Evolutionary conservation across 2,888 invertebrate genomes (phyloP).

Genomic region (Thyatira batis): DNA sequence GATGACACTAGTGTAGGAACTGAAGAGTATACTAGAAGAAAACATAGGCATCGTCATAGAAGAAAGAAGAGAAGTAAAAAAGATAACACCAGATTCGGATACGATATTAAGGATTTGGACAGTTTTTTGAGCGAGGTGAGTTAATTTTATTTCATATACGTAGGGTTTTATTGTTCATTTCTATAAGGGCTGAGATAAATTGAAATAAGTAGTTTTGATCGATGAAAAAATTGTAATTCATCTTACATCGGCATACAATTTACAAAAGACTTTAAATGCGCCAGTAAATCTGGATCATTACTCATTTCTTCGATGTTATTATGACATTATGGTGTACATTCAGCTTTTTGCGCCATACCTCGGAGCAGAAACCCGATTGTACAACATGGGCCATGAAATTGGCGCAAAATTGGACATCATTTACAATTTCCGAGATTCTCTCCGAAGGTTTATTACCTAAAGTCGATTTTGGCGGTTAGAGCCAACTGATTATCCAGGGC

Average conservation of each 20-base stretch:
- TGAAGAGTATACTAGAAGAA: conserved; percentile 68
- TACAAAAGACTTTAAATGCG: conserved; percentile 54
- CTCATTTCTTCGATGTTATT: conserved; percentile 53
- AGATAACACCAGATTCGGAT: conserved; percentile 83
- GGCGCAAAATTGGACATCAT: conserved; percentile 71
- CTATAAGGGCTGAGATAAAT: neutral
- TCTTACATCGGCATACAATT: conserved; percentile 46
- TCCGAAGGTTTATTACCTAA: conserved; percentile 21
- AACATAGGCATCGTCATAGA: conserved; percentile 75
- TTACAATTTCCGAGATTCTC: conserved; percentile 38
- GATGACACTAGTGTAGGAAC: conserved; percentile 65
- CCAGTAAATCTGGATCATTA: conserved; percentile 56
- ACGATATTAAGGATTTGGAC: conserved; percentile 91
- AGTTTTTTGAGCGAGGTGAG: conserved; percentile 88
- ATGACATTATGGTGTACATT: conserved; percentile 48
- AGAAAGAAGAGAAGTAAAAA: conserved; percentile 56
- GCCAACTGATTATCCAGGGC: conserved; percentile 19
- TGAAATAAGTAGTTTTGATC: conserved; percentile 32
- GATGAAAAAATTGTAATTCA: conserved; percentile 42
- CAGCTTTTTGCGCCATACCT: conserved; percentile 51
- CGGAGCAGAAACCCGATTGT: conserved; percentile 32
- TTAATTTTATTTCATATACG: neutral
- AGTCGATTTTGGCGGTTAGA: conserved; percentile 14
- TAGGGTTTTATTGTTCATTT: neutral
- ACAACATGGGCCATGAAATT: conserved; percentile 62